A percentile compares a stretch with the other conserved stretches of the same genome.
These are phyloP conservation scores for Nasonia longicornis DNA, from an alignment of 1,140 invertebrate genomes.

Conservation along the genomic window DNA sequence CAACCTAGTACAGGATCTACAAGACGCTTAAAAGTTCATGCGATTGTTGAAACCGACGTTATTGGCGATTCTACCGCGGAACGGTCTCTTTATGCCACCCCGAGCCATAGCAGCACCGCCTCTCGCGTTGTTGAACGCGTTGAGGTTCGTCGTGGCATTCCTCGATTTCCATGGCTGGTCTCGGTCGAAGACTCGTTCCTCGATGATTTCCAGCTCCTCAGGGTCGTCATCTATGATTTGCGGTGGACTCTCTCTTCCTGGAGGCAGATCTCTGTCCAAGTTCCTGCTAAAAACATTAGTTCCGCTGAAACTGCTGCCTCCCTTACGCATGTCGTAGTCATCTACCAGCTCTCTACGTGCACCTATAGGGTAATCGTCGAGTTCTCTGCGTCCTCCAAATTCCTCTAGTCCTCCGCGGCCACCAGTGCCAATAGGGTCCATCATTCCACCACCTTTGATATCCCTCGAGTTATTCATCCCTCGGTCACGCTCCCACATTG, in stretches of 20 bases:
- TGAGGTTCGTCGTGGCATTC: background rate
- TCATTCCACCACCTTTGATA: background rate
- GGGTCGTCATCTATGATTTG: slow-evolving; percentile 26
- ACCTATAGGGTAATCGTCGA: background rate
- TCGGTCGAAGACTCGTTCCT: slow-evolving; percentile 25
- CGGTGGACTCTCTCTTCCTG: background rate
- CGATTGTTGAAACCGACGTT: background rate
- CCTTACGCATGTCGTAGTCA: background rate
- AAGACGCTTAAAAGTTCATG: slow-evolving; percentile 9
- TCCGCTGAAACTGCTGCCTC: background rate
- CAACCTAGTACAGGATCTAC: background rate
- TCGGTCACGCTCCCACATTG: slow-evolving; percentile 3
- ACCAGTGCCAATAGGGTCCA: background rate
- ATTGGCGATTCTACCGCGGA: slow-evolving; percentile 31
- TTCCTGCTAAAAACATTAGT: background rate
- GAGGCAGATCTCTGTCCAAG: slow-evolving; percentile 3
- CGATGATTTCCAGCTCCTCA: slow-evolving; percentile 41
- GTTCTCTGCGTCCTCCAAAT: background rate
- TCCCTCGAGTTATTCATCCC: slow-evolving; percentile 8
- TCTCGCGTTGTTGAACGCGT: slow-evolving; percentile 5
- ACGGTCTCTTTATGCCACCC: slow-evolving; percentile 10
- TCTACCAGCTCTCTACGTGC: background rate
- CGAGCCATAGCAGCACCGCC: background rate
- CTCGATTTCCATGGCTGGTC: background rate
- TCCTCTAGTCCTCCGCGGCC: background rate